phyloP scores from a whole-genome alignment of 2,797 vertebrate species.

The Girardinus metallicus region DNA sequence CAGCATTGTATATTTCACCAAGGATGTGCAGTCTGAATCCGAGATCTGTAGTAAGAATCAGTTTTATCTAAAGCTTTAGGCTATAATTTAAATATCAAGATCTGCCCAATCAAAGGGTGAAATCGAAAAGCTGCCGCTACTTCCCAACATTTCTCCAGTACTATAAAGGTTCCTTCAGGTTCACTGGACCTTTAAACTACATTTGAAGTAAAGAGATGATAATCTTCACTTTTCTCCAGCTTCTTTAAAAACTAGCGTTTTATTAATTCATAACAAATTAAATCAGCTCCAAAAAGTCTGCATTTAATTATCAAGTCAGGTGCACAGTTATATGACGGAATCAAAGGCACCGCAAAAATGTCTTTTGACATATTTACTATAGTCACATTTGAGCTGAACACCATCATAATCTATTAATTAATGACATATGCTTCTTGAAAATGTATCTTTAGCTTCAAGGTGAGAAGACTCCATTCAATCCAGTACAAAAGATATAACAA shows the following conservation, averaged over 20 bases:
- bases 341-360: not conserved
- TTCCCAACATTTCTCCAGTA: not conserved
- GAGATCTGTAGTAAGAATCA: not conserved
- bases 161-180: not conserved
- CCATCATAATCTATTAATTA: not conserved
- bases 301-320: not conserved
- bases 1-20: not conserved
- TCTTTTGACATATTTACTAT: not conserved
- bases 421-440: not conserved
- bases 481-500: not conserved
- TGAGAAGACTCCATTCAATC: not conserved
- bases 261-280: not conserved
- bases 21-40: not conserved
- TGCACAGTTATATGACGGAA: not conserved
- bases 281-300: not conserved
- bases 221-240: not conserved
- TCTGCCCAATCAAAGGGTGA: not conserved
- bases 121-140: not conserved
- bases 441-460: not conserved
- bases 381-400: not conserved
- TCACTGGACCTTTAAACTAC: not conserved
- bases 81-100: not conserved
- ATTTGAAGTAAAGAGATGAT: not conserved
- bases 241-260: not conserved
- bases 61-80: not conserved